Base-by-base conservation (phyloP, 2,797 vertebrate genomes). In the Macroramphosus scolopax region DNA sequence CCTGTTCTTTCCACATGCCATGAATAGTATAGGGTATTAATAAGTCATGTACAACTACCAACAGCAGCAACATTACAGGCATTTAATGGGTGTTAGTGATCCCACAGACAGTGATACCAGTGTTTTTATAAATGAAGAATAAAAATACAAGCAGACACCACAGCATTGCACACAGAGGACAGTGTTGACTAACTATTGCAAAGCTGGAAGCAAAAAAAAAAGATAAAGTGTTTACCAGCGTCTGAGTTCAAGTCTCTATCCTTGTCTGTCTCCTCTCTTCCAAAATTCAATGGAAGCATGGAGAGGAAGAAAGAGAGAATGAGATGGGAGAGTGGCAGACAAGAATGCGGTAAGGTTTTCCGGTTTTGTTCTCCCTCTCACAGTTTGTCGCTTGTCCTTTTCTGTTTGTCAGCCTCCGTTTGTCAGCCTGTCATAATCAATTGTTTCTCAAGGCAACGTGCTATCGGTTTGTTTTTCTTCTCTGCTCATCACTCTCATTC, bases 201-300 rank as follows among this genome's bases (percentile, higher is more conserved):
- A 48, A 17, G 17, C 28, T 43, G 17, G 10, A 12, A 28, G 17
- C 6, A 8, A 6, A 30, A 59, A 43, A 63, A 62, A 36, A 31
- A 24, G 1, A 0, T 9, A 59, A 68, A 39, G 28, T 43, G 18
- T 78, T 89, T 90, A 91, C 88, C 89, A 26, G 84, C 47, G 8
- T 89, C 81, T 52, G 75, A 82, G 82, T 73, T 87, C 78, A 88
- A 87, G 68, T 55, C 67, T 84, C 18, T 78, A 82, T 87, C 83
- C 75, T 72, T 70, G 72, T 84, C 75, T 61, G 72, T 84, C 42
- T 84, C 83, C 77, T 84, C 70, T 77, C 78, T 80, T 81, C 83
- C 66, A 64, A 63, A 57, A 77, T 58, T 68, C 72, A 79, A 70
- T 51, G 71, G 62, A 34, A 72, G 64, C 68, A 78, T 83, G 62